These are phyloP conservation scores for Melanocharis versteri DNA, from an alignment of 2,113 vertebrate species.

Conservation along the genomic window DNA sequence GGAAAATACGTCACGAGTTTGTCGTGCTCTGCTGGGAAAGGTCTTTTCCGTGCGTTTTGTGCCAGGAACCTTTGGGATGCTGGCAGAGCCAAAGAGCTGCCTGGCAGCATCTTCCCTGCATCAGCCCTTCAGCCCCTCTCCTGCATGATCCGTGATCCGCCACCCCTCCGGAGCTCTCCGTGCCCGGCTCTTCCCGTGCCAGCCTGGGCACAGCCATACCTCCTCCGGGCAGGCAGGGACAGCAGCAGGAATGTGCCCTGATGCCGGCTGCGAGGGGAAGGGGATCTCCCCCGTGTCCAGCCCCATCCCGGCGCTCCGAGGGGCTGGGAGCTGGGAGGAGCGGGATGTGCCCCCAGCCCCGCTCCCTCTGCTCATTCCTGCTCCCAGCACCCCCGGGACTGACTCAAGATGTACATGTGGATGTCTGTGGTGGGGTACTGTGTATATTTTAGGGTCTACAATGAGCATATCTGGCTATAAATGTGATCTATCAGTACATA, in stretches of 20 bases:
- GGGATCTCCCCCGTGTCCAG: background rate
- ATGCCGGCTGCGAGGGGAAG: background rate
- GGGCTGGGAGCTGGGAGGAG: background rate
- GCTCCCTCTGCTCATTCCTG: background rate
- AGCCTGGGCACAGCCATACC: background rate
- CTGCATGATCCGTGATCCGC: background rate
- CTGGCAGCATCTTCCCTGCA: background rate
- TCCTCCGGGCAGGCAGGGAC: background rate
- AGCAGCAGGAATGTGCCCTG: background rate
- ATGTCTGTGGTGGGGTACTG: background rate
- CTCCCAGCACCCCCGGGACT: background rate
- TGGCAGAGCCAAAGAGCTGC: background rate
- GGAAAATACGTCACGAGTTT: fast-evolving
- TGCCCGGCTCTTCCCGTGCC: background rate
- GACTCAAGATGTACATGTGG: background rate
- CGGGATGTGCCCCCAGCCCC: background rate
- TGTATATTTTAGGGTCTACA: conserved; percentile 8
- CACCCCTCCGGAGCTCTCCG: background rate
- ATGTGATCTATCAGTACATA: background rate
- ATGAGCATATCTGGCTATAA: background rate
- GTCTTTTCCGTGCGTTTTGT: background rate
- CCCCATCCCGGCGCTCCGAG: fast-evolving
- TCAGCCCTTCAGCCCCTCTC: background rate
- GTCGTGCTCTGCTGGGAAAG: background rate
- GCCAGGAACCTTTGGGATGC: background rate